phyloP scores from a whole-genome alignment of 2,113 vertebrate genomes.

The Geococcyx californianus region DNA sequence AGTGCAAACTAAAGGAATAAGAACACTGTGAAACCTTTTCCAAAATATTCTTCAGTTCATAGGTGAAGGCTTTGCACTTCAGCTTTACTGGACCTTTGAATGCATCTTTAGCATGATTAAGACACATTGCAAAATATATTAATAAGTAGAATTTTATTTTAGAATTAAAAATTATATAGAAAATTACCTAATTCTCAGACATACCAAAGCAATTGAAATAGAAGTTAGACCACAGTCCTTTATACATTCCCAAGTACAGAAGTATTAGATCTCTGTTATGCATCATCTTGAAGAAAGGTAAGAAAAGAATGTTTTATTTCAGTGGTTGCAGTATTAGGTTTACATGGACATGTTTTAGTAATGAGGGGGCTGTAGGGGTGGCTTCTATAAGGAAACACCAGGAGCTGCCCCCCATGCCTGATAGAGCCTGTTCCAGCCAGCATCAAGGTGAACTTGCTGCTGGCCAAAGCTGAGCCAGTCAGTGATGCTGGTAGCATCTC shows the following conservation, averaged over 20 bases:
- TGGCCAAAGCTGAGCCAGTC: neutral
- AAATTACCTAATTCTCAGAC: neutral
- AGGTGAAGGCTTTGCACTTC: neutral
- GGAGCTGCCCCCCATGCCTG: rapidly evolving
- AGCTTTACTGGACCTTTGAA: neutral
- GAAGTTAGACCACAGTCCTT: neutral
- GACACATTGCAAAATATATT: neutral
- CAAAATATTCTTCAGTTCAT: neutral
- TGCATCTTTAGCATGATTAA: neutral
- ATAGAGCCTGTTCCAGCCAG: neutral
- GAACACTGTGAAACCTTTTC: neutral
- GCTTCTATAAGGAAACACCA: neutral
- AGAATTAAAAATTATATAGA: neutral
- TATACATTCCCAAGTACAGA: neutral
- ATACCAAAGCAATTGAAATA: neutral
- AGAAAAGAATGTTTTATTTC: neutral
- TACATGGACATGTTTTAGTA: neutral
- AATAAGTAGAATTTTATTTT: neutral
- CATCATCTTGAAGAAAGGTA: neutral
- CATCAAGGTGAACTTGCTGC: rapidly evolving
- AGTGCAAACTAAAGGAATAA: neutral
- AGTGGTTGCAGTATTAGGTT: neutral
- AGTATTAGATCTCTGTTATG: neutral
- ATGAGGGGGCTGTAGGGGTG: rapidly evolving
- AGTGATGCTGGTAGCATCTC: neutral